A percentile compares a stretch with the other conserved stretches of the same genome.
phyloP scores from a whole-genome alignment of 2,113 vertebrate genomes.

The Ancistrus triradiatus region DNA sequence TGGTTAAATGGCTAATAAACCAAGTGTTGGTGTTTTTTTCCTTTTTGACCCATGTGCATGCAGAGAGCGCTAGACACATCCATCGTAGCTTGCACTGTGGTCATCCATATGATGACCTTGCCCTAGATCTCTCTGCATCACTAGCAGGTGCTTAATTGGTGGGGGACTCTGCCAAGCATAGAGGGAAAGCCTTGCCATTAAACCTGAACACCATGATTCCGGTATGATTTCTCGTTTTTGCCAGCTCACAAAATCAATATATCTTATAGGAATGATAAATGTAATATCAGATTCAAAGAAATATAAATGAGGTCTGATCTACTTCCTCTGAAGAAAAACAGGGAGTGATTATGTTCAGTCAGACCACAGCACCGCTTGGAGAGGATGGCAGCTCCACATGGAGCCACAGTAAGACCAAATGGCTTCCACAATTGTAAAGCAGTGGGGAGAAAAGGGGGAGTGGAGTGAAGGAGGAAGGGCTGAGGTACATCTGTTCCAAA shows the following conservation, averaged over 20 bases:
- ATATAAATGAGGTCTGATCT: constrained; percentile 42
- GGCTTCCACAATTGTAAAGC: constrained; percentile 63
- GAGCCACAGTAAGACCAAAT: constrained; percentile 67
- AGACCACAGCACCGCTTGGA: constrained; percentile 54
- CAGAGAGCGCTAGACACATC: constrained; percentile 7
- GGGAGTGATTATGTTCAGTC: constrained; percentile 60
- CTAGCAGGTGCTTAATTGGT: constrained; percentile 78
- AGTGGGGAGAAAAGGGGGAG: constrained; percentile 23
- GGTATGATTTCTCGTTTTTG: constrained; percentile 41
- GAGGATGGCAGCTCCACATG: constrained; percentile 55
- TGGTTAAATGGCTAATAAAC: background rate
- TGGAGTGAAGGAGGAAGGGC: constrained; percentile 19
- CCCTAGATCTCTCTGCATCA: constrained; percentile 55
- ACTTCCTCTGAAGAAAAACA: constrained; percentile 43
- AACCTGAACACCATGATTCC: constrained; percentile 61
- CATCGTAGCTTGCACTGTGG: background rate
- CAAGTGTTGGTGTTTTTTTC: background rate
- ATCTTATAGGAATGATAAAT: background rate
- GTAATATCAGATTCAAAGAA: constrained; percentile 38
- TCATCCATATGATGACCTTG: constrained; percentile 44
- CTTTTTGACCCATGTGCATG: constrained; percentile 10
- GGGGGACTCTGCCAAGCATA: constrained; percentile 65
- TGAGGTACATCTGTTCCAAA: constrained; percentile 73
- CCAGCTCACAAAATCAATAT: constrained; percentile 32
- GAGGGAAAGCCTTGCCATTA: constrained; percentile 60